Evolutionary conservation across 1,140 invertebrate species (phyloP).

Genomic region (Drosophila seguyi): DNA sequence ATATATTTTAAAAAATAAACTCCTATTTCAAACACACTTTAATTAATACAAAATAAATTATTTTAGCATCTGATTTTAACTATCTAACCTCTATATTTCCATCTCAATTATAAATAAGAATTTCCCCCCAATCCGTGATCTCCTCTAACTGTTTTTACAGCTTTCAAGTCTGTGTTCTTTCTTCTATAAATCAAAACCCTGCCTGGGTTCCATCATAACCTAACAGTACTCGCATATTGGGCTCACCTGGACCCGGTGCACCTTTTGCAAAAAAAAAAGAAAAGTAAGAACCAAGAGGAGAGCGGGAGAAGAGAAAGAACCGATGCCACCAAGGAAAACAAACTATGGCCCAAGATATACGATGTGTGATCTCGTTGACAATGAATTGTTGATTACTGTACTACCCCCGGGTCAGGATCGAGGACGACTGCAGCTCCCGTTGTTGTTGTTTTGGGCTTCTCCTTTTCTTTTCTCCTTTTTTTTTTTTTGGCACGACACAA

Average conservation of each 20-base stretch:
- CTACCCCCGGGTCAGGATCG: slow-evolving; percentile 33
- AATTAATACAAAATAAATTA: too few species aligned
- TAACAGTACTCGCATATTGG: slow-evolving; percentile 22
- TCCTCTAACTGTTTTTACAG: slow-evolving; percentile 28
- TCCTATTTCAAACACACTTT: background rate
- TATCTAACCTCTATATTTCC: background rate
- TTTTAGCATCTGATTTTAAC: background rate
- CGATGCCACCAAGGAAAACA: slow-evolving; percentile 70
- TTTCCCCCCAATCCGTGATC: background rate
- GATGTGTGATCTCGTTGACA: slow-evolving; percentile 85
- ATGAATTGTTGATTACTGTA: slow-evolving; percentile 79
- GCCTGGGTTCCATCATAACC: slow-evolving; percentile 3
- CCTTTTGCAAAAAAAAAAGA: slow-evolving; percentile 72
- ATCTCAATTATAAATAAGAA: background rate
- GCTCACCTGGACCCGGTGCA: slow-evolving; percentile 67
- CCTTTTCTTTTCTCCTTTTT: background rate
- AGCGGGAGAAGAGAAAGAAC: slow-evolving; percentile 14
- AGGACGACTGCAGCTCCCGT: slow-evolving; percentile 31
- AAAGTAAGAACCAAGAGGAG: slow-evolving; percentile 3
- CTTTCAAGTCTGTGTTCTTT: slow-evolving; percentile 11
- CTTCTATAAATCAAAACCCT: background rate
- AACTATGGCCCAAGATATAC: slow-evolving; percentile 74
- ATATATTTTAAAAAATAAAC: too few species aligned
- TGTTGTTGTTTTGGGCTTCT: slow-evolving; percentile 42
- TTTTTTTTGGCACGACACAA: slow-evolving; percentile 53